Evolutionary conservation across 2,888 invertebrate species (phyloP), one percentile per base, ranked within the genome.

Genomic region (Noctua fimbriata): DNA sequence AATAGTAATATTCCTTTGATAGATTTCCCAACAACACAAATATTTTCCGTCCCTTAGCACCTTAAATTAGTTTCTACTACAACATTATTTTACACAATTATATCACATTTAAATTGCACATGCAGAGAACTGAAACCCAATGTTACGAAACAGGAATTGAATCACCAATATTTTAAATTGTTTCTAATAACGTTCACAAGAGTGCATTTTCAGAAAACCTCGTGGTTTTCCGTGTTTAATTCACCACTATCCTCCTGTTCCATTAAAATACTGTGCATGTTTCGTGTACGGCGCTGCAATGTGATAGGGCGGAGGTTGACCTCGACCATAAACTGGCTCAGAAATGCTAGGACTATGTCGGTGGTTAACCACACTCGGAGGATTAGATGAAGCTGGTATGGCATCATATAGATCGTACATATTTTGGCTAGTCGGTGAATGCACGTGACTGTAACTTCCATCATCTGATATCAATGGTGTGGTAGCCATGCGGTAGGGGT

Each of bases 261-360:
- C 97, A 91, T 97, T 97, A 89, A 98, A 98, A 91, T 97, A 97
- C 92, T 97, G 97, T 86, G 98, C 98, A 91, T 98, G 98, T 96
- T 98, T 98, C 24, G 98, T 98, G 92, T 98, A 98, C 6, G 98
- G 98, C 44, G 98, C 98, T 49, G 98, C 98, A 91, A 98, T 98
- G 91, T 98, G 98, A 95, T 98, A 98, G 1, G 98, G 98, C 1
- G 98, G 98, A 28, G 98, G 98, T 90, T 97, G 96, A 69, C 95
- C 95, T 82, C 97, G 92, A 65, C 92, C 92, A 82, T 96, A 96
- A 73, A 94, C 92, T 75, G 95, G 92, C 85, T 96, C 95, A 52
- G 96, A 92, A 88, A 93, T 86, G 73, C 94, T 94, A 55, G 96
- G 95, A 88, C 96, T 97, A 76, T 96, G 96, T 58, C 95, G 93